Base-by-base conservation (phyloP, 2,113 vertebrate genomes). In the Thryonomys swinderianus region DNA sequence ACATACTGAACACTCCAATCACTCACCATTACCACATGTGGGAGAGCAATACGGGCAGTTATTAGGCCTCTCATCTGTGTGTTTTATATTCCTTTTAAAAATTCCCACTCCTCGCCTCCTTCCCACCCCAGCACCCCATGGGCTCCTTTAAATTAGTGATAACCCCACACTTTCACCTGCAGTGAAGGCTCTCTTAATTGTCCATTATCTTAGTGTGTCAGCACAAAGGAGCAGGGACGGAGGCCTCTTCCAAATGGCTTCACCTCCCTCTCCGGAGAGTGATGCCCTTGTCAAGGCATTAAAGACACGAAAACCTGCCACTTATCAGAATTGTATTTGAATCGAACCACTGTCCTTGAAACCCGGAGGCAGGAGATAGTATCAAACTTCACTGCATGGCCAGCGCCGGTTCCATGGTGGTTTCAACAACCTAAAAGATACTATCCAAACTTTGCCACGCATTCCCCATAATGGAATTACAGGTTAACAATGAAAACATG, bases 261-360 rank as follows among this genome's bases (percentile, higher is more conserved):
- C 98, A 98, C 97, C 98, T 97, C 96, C 93, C 98, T 99, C 98
- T 98, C 98, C 94, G 97, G 98, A 98, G 98, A 98, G 98, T 92
- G 98, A 97, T 98, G 98, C 97, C 98, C 98, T 99, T 99, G 98
- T 98, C 98, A 98, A 97, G 97, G 96, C 98, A 98, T 98, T 98
- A 98, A 98, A 98, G 98, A 98, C 98, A 98, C 59, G 95, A 98
- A 98, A 98, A 98, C 97, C 98, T 98, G 98, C 96, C 98, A 98
- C 98, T 98, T 98, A 98, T 97, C 98, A 98, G 98, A 98, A 98
- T 71, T 98, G 98, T 97, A 97, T 98, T 97, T 98, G 98, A 98
- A 98, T 98, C 96, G 98, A 99, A 98, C 98, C 95, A 93, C 98
- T 98, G 98, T 97, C 98, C 98, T 99, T 98, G 98, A 98, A 97